Evolutionary conservation across 2,888 invertebrate genomes (phyloP), one percentile per base, ranked within the genome.

Genomic region (Agonopterix subpropinquella): DNA sequence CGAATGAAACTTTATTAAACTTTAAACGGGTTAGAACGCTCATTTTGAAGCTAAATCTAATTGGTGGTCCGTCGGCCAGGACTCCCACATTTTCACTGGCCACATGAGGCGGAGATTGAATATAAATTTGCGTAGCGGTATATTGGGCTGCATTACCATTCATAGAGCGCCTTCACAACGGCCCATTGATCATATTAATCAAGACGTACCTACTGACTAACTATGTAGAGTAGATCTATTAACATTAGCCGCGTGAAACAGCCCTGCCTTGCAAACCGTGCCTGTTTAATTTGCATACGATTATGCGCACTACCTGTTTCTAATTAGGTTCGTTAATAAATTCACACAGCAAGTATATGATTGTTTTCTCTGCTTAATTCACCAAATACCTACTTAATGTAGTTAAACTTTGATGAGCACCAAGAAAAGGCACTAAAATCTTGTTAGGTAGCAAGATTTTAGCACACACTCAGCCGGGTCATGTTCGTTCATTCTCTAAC

Each of bases 61-160:
- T 73, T 74, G 76, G 70, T 74, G 68, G 70, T 81, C 86, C 77
- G 79, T 55, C 76, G 62, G 62, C 67, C 65, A 77, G 68, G 74
- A 73, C 79, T 75, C 68, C 72, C 75, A 73, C 86, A 87, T 86
- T 87, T 86, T 84, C 82, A 87, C 87, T 87, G 83, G 59, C 72
- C 65, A 69, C 60, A 62, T 59, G 70, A 62, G 60, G 69, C 72
- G 64, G 71, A 77, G 75, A 75, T 77, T 77, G 86, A 84, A 87
- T 87, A 74, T 80, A 78, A 85, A 87, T 83, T 82, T 79, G 73
- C 73, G 65, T 86, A 88, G 83, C 85, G 85, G 87, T 87, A 82
- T 67, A 71, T 63, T 58, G 59, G 57, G 57, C 61, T 59, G 61
- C 71, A 84, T 87, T 87, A 74, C 73, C 64, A 88, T 88, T 81